Evolutionary conservation across 2,113 vertebrate genomes (phyloP).

Genomic region (Nycticryphes semicollaris): DNA sequence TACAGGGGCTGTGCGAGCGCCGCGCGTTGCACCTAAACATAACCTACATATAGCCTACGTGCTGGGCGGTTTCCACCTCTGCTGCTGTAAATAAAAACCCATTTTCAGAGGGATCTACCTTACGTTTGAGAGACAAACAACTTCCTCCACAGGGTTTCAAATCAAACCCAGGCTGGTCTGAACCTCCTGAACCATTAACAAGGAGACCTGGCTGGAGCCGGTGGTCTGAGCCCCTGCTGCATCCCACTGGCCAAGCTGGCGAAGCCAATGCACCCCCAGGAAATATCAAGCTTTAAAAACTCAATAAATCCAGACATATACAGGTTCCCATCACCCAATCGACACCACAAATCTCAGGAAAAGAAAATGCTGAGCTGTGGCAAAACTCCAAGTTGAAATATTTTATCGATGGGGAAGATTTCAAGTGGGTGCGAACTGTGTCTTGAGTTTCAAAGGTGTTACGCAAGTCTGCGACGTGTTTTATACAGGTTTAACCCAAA

Average conservation of each 20-base stretch:
- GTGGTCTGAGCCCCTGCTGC: accelerated
- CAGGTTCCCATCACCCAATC: accelerated
- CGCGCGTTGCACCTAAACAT: neutral
- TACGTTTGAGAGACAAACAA: neutral
- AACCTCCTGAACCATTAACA: neutral
- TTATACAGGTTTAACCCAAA: constrained; percentile 15
- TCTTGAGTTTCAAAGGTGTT: constrained; percentile 33
- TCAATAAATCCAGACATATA: neutral
- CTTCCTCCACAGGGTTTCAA: neutral
- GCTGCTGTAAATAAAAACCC: neutral
- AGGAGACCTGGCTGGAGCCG: neutral
- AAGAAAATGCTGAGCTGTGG: neutral
- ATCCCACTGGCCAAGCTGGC: neutral
- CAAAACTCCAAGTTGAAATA: neutral
- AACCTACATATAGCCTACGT: neutral
- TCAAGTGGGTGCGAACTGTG: neutral
- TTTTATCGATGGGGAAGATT: neutral
- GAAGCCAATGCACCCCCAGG: neutral
- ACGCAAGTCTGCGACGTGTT: neutral
- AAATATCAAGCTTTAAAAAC: neutral
- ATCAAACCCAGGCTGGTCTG: neutral
- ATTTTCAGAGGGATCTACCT: neutral
- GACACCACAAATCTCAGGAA: neutral
- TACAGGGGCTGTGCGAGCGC: neutral
- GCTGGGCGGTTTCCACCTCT: neutral